Conservation (phyloP, 2,113 vertebrate genomes). For the Saccopteryx bilineata region DNA sequence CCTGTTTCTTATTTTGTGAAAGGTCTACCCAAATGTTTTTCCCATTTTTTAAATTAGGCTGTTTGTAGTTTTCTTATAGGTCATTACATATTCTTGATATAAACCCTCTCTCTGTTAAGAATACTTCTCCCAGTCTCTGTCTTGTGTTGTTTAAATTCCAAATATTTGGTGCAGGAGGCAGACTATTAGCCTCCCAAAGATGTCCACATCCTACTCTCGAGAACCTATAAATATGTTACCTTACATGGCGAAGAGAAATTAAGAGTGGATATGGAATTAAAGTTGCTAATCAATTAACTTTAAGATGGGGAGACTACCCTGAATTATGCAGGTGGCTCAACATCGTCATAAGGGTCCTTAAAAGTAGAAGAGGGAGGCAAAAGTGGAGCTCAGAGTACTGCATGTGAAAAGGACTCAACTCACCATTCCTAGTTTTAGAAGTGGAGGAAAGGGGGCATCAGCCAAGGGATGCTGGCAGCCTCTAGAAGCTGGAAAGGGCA, state of each 20-base stretch:
- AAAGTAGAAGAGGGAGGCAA: not conserved
- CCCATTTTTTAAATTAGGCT: not conserved
- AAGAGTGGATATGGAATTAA: not conserved
- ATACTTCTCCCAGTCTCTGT: not conserved
- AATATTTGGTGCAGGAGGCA: not conserved
- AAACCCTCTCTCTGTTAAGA: not conserved
- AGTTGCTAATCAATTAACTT: too few species aligned
- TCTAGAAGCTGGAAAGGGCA: not conserved
- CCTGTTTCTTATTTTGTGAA: not conserved
- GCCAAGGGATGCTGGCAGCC: not conserved
- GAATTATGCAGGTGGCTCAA: not conserved
- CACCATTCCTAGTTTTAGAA: not conserved
- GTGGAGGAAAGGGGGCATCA: not conserved
- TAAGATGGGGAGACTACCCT: not conserved
- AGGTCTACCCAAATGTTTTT: not conserved
- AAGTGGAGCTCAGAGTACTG: not conserved
- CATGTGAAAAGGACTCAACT: not conserved
- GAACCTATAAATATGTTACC: not conserved
- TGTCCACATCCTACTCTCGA: not conserved
- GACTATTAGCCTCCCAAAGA: not conserved
- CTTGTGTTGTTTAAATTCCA: not conserved
- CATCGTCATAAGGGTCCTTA: not conserved
- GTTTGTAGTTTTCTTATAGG: not conserved
- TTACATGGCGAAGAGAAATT: not conserved
- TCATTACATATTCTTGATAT: not conserved